These are phyloP conservation scores for Puntigrus tetrazona DNA, from an alignment of 2,113 vertebrate genomes.

Conservation along the genomic window DNA sequence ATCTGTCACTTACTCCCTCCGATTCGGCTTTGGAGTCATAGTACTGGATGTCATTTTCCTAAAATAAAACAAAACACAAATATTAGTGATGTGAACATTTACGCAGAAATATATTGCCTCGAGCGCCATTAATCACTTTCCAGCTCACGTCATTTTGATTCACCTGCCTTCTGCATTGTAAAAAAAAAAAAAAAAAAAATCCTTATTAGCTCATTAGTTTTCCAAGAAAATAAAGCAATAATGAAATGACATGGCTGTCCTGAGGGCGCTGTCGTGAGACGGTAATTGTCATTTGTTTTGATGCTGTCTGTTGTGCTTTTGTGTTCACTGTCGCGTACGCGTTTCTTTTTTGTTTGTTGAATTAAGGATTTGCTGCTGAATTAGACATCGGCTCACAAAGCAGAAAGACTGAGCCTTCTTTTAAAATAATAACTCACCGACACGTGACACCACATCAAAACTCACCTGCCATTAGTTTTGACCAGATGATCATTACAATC, in stretches of 20 bases:
- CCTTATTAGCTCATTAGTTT: not conserved
- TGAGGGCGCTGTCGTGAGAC: conserved; percentile 5
- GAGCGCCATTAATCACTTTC: not conserved
- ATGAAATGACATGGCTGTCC: conserved; percentile 36
- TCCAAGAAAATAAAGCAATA: conserved; percentile 10
- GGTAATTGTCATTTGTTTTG: conserved; percentile 26
- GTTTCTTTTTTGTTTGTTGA: conserved; percentile 1
- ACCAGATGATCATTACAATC: not conserved
- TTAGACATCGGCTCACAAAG: not conserved
- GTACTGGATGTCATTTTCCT: conserved; percentile 95
- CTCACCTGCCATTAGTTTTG: not conserved
- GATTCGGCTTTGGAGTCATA: conserved; percentile 96
- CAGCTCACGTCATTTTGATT: not conserved
- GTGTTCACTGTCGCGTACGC: not conserved
- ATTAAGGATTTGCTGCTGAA: conserved; percentile 24
- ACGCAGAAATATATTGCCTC: not conserved
- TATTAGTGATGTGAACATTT: not conserved
- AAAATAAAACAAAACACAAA: conserved; percentile 67
- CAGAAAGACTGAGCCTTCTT: not conserved
- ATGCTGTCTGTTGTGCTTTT: conserved; percentile 19
- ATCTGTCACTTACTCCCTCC: conserved; percentile 85
- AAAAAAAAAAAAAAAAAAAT: not conserved
- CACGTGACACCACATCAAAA: not conserved
- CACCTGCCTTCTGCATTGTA: not conserved
- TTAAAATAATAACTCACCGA: not conserved